Evolutionary conservation across 2,797 vertebrate genomes (phyloP).

Genomic region (Spheniscus humboldti): DNA sequence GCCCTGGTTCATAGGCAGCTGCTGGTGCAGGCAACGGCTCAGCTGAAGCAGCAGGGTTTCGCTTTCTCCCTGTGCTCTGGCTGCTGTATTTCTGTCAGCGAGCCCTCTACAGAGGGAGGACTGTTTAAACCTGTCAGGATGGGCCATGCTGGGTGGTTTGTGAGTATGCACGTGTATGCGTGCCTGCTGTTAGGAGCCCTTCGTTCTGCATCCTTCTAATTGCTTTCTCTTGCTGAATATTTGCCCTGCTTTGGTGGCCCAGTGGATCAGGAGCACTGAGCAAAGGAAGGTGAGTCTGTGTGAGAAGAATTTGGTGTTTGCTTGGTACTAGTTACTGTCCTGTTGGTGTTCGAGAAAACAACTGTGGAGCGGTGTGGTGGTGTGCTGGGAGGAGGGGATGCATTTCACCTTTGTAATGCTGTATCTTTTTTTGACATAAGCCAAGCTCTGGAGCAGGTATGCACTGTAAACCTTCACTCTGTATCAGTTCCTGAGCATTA

Average conservation of each 20-base stretch:
- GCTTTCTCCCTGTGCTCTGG: not conserved
- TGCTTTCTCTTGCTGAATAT: not conserved
- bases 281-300: not conserved
- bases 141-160: rapidly evolving
- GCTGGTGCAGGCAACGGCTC: not conserved
- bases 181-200: not conserved
- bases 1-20: not conserved
- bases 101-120: not conserved
- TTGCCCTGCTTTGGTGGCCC: not conserved
- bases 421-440: not conserved
- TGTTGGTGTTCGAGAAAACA: not conserved
- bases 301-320: not conserved
- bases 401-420: not conserved
- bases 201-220: not conserved
- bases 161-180: rapidly evolving
- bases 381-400: not conserved
- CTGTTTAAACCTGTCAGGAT: not conserved
- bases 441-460: not conserved
- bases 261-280: not conserved
- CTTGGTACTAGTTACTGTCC: not conserved
- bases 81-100: not conserved
- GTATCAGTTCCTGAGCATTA: not conserved
- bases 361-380: not conserved
- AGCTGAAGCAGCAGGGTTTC: not conserved
- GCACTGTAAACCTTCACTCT: not conserved